Base-by-base conservation (phyloP, 2,113 vertebrate species). In the Gambusia holbrooki region DNA sequence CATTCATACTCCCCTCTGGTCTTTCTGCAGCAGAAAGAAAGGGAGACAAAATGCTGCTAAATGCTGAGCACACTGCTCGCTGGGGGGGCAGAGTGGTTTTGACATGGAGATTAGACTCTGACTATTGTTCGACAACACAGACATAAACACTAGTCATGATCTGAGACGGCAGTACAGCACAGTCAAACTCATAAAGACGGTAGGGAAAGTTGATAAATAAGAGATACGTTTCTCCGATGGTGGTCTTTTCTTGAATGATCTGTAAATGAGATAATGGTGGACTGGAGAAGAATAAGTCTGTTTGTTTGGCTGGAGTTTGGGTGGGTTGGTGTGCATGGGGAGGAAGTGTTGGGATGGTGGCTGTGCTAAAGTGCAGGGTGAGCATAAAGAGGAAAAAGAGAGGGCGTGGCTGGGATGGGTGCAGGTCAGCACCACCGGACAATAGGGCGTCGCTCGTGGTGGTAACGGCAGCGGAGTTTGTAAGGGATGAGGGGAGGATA, bases 101-200 rank as follows among this genome's bases (percentile, higher is more conserved):
- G 97, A 98, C 97, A 98, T 99, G 97, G 97, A 99, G 97, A 98
- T 99, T 98, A 99, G 96, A 94, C 95, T 93, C 94, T 91, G 94
- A 96, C 94, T 84, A 97, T 98, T 99, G 97, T 98, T 96, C 94
- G 93, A 94, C 85, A 81, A 84, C 87, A 86, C 86, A 82, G 58
- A 90, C 81, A 77, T 80, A 70, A 85, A 75, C 85, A 79, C 83
- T 73, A 76, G 71, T 33, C 51, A 29, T 64, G 61, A 82, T 86
- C 79, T 66, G 83, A 71, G 66, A 83, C 68, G 77, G 81, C 64
- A 84, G 78, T 85, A 76, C 79, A 79, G 87, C 74, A 69, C 70
- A 80, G 13, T 30, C 84, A 79, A 54, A 61, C 28, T 30, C 69
- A 58, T 7, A 66, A 62, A 63, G 84, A 69, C 30, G 63, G 71